Evolutionary conservation across 2,888 invertebrate species (phyloP).

Genomic region (Perizoma affinitatum): DNA sequence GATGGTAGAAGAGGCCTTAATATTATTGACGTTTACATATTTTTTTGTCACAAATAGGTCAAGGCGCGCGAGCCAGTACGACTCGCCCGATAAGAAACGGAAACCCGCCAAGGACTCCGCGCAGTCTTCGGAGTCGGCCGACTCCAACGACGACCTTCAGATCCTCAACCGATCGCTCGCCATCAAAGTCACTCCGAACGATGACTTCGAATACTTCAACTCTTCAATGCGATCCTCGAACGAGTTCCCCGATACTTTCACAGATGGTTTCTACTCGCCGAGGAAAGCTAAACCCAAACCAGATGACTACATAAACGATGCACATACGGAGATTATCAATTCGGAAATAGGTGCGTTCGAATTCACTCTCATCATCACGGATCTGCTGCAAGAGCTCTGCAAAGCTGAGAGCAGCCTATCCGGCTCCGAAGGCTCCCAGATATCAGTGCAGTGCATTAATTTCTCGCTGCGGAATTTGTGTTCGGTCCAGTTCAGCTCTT

Average conservation of each 20-base stretch:
- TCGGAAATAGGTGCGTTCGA: conserved; percentile 81
- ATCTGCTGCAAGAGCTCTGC: conserved; percentile 81
- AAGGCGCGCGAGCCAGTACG: conserved; percentile 50
- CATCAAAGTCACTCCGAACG: conserved; percentile 80
- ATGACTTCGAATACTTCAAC: conserved; percentile 86
- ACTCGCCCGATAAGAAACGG: conserved; percentile 53
- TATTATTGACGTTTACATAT: too few relatives aligned
- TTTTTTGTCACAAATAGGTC: conserved; percentile 48
- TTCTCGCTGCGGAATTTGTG: conserved; percentile 85
- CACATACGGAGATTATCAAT: conserved; percentile 78
- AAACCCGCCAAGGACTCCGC: conserved; percentile 52
- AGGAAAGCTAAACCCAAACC: conserved; percentile 73
- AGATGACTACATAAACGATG: conserved; percentile 81
- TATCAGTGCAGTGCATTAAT: conserved; percentile 84
- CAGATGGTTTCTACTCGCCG: conserved; percentile 60
- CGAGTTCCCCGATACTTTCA: conserved; percentile 63
- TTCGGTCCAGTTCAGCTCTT: conserved; percentile 83
- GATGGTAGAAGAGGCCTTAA: not conserved
- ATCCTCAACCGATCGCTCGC: conserved; percentile 78
- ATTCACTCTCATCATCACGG: conserved; percentile 82
- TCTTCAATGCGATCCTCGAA: conserved; percentile 67
- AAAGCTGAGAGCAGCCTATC: conserved; percentile 79
- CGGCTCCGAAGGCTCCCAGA: conserved; percentile 80
- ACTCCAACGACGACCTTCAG: conserved; percentile 79
- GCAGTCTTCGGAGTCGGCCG: conserved; percentile 74